Base-by-base conservation (phyloP, 2,797 vertebrate species). In the Rhinella marina region DNA sequence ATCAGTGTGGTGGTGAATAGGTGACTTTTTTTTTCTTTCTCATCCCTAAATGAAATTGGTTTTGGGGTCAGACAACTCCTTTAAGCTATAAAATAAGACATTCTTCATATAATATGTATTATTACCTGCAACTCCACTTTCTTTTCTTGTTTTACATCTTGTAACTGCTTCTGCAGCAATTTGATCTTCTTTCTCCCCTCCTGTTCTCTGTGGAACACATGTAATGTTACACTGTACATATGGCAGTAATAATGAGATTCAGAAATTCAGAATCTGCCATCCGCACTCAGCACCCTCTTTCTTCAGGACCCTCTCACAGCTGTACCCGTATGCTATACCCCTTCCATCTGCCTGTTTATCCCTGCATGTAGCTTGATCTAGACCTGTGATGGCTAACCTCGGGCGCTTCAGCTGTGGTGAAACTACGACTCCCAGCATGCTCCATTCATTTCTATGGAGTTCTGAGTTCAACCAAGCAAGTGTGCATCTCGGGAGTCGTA, bases 101-200 rank as follows among this genome's bases (percentile, higher is more conserved):
- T 50, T 4, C 13, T 50, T 23, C 7, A n/a, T 23, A 50, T 73
- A 61, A 54, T 59, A 56, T 21, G 7, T 7, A 9, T 13, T 41
- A 41, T 16, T 91, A 97, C 96, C 96, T 96, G 92, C 77, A 95
- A 79, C 89, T 96, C 94, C 81, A 87, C 79, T 41, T 94, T 91
- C 41, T 92, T 93, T 90, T 96, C 93, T 90, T 92, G 94, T 90
- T 91, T 94, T 90, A 96, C 89, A 78, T 96, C 93, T 25, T 92
- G 79, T 62, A 96, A 61, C 86, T 96, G 92, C 91, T 92, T 96
- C 89, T 93, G 90, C 29, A 97, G 91, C 85, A 73, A 82, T 90
- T 92, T 94, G 82, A 92, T 93, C 91, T 93, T 94, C 77, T 91
- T 91, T 77, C 93, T 92, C 89, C 93, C 92, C 84, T 93, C 91